Evolutionary conservation across 2,113 vertebrate genomes (phyloP).

Genomic region (Corythornis madagascariensis): DNA sequence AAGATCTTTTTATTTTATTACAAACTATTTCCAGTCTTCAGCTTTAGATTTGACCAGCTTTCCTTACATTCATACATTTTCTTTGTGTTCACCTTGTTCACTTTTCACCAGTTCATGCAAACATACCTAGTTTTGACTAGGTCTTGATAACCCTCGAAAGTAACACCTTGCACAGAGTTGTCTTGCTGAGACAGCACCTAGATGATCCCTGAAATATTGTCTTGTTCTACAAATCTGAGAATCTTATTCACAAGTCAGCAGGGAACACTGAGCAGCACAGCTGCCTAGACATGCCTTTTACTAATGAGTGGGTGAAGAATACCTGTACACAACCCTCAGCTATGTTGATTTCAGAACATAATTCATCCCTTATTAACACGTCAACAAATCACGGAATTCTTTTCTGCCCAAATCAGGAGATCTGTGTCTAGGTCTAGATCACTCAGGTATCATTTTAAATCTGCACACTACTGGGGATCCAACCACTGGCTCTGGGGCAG

Average conservation of each 20-base stretch:
- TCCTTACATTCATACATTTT: not conserved
- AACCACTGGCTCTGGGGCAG: not conserved
- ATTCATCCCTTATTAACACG: not conserved
- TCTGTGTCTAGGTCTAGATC: not conserved
- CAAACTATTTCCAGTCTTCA: not conserved
- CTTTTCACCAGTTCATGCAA: not conserved
- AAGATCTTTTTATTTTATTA: not conserved
- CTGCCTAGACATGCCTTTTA: not conserved
- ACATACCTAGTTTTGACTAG: not conserved
- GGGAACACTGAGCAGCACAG: not conserved
- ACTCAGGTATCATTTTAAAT: not conserved
- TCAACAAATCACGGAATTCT: not conserved
- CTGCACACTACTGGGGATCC: not conserved
- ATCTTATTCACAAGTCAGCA: not conserved
- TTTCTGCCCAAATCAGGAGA: not conserved
- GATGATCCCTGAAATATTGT: not conserved
- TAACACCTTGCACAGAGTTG: not conserved
- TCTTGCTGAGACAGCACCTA: not conserved
- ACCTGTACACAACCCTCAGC: not conserved
- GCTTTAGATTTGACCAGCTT: not conserved
- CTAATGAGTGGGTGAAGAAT: not conserved
- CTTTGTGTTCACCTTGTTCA: not conserved
- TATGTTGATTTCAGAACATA: not conserved
- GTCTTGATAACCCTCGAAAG: not conserved
- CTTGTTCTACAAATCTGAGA: not conserved